Base-by-base conservation (phyloP, 2,113 vertebrate species). In the Hyla sarda region DNA sequence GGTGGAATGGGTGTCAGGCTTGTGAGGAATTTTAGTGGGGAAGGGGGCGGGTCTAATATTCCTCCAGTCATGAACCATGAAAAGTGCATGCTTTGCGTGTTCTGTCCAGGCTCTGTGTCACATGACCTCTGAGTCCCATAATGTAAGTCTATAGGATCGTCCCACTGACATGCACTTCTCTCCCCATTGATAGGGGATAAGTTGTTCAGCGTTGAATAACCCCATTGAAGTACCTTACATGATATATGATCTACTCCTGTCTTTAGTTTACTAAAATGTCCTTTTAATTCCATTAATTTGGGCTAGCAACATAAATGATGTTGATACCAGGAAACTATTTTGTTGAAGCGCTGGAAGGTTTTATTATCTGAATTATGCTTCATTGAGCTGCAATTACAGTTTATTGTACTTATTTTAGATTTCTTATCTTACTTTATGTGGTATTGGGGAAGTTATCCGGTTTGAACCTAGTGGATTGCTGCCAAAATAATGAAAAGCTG, bases 341-440 rank as follows among this genome's bases (percentile, higher is more conserved):
- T 75, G n/a, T 76, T 25, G 65, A 19, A 76, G n/a, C 16, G n/a
- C 67, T 71, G 34, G 65, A 69, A 28, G 84, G 45, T 85, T 85
- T 85, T 65, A 85, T 79, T 48, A 69, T 25, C 16, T 19, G 14
- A 77, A 71, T 85, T 69, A 79, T 71, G 50, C 23, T 48, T 16
- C 47, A 78, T 13, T 54, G 21, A 79, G 17, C n/a, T 69, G 32
- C 47, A 79, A 71, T 79, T 85, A 50, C 62, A 10, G 48, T 79
- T 85, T 85, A 85, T 79, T 79, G 47, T 62, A 23, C 58, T n/a
- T 79, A 77, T 19, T 6, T 69, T 50, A 65, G 37, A 23, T 62
- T 48, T 54, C 74, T 85, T 85, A 85, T 85, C 83, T 54, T 32
- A 28, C 72, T 65, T 60, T 67, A 78, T 78, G 47, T 85, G 32